Evolutionary conservation across 2,797 vertebrate species (phyloP), one percentile per base, ranked within the genome.

Genomic region (Parotocinclus haroldoi): DNA sequence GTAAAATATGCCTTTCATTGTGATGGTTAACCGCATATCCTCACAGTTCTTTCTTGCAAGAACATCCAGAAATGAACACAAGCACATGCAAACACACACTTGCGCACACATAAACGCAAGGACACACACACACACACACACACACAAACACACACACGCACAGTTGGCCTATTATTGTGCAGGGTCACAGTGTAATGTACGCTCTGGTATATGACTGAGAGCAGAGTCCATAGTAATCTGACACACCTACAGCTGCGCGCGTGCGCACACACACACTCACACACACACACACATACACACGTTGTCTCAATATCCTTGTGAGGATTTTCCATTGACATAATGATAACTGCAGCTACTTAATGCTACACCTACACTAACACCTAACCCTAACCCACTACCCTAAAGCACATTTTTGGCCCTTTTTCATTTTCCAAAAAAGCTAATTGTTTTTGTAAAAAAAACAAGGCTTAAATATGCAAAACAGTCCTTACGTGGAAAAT

Each of bases 131-230:
- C 58, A 64, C 65, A 42, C 17, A 19, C 69, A 57, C 66, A 67
- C 53, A 67, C 58, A 49, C 51, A 18, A 44, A 64, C 65, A 46
- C 59, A 42, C 64, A 68, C 71, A 73, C 65, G 58, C 67, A 69
- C 63, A 61, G 39, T 27, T 27, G 5, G 27, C 73, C 73, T 66
- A 65, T 78, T 73, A 75, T 73, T 68, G 69, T 68, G 58, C 38
- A 51, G 54, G 76, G 76, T 78, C 73, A 75, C 44, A 14, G 67
- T 67, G 76, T 75, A 78, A 75, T 68, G 67, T 62, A 75, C 76
- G 60, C 76, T 76, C 73, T 73, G 70, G 66, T 73, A 73, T 73
- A 78, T 75, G 71, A 78, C 72, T 71, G 73, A 73, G 73, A 78
- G 70, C 68, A 63, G 64, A 76, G 66, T 71, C 68, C 62, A 72